Evolutionary conservation across 1,140 invertebrate genomes (phyloP).

Genomic region (Elymnias hypermnestra): DNA sequence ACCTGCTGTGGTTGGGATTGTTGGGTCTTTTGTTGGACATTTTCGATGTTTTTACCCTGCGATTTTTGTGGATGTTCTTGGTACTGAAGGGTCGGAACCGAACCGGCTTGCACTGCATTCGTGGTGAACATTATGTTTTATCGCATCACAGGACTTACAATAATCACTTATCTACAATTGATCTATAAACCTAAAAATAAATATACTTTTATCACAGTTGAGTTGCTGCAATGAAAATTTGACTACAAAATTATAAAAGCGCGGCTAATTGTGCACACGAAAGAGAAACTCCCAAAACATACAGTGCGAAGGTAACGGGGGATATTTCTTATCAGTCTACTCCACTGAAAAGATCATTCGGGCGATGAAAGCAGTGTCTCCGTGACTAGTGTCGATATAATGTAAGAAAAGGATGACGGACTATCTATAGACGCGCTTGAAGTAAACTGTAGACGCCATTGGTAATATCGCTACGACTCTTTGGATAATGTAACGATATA

Average conservation of each 20-base stretch:
- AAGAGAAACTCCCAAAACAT: slow-evolving; percentile 68
- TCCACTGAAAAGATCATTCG: slow-evolving; percentile 68
- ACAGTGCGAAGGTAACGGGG: slow-evolving; percentile 72
- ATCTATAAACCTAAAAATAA: slow-evolving; percentile 11
- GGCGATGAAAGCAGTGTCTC: slow-evolving; percentile 63
- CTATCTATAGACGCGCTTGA: slow-evolving; percentile 67
- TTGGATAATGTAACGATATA: slow-evolving; percentile 10
- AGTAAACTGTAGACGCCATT: slow-evolving; percentile 71
- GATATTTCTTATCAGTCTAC: slow-evolving; percentile 73
- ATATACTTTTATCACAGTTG: slow-evolving; percentile 6
- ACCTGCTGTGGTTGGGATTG: slow-evolving; percentile 63
- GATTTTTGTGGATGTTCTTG: slow-evolving; percentile 73
- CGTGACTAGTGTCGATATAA: slow-evolving; percentile 67
- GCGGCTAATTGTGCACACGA: slow-evolving; percentile 59
- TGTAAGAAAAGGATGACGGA: slow-evolving; percentile 76
- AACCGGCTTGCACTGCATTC: slow-evolving; percentile 68
- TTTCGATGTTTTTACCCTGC: slow-evolving; percentile 72
- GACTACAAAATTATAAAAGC: slow-evolving; percentile 39
- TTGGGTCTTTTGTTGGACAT: slow-evolving; percentile 69
- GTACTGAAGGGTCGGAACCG: slow-evolving; percentile 71
- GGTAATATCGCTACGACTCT: slow-evolving; percentile 26
- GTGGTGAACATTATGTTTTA: slow-evolving; percentile 65
- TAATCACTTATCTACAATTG: slow-evolving; percentile 5
- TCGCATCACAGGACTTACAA: slow-evolving; percentile 15
- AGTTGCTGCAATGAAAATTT: neutral